Percentiles rank a stretch among this genome's conserved stretches.
Evolutionary conservation across 2,113 vertebrate species (phyloP).

Genomic region (Varanus salvator): DNA sequence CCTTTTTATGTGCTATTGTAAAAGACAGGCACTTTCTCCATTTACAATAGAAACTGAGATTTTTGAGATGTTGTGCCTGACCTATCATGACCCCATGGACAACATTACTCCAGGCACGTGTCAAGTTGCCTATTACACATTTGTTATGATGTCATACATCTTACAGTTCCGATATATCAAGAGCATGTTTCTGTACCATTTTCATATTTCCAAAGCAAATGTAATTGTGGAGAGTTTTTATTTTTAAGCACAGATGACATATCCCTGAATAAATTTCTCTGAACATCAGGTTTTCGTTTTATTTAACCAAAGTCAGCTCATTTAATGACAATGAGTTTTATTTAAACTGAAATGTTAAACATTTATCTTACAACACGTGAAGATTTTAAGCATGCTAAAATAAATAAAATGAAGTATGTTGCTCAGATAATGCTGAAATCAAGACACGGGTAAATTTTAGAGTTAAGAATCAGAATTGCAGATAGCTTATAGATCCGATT

Average conservation of each 20-base stretch:
- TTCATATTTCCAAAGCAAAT: background rate
- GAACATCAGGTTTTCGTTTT: background rate
- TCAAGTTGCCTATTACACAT: background rate
- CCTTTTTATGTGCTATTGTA: background rate
- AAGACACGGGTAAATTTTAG: background rate
- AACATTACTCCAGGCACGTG: background rate
- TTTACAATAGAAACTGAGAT: background rate
- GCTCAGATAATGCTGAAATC: background rate
- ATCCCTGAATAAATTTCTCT: background rate
- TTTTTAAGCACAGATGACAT: background rate
- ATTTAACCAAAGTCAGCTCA: too few species aligned
- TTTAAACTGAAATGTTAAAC: background rate
- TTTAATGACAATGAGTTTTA: background rate
- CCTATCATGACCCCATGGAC: too few species aligned
- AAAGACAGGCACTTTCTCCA: background rate
- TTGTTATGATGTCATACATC: background rate
- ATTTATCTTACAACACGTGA: background rate
- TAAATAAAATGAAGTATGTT: slow-evolving; percentile 1
- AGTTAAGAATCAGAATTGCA: background rate
- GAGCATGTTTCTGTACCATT: background rate
- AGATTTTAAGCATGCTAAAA: background rate
- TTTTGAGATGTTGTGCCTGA: too few species aligned
- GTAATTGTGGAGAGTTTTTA: background rate
- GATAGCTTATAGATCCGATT: background rate
- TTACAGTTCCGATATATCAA: background rate